phyloP scores from a whole-genome alignment of 2,797 vertebrate species.

The Sebastes cheni region DNA sequence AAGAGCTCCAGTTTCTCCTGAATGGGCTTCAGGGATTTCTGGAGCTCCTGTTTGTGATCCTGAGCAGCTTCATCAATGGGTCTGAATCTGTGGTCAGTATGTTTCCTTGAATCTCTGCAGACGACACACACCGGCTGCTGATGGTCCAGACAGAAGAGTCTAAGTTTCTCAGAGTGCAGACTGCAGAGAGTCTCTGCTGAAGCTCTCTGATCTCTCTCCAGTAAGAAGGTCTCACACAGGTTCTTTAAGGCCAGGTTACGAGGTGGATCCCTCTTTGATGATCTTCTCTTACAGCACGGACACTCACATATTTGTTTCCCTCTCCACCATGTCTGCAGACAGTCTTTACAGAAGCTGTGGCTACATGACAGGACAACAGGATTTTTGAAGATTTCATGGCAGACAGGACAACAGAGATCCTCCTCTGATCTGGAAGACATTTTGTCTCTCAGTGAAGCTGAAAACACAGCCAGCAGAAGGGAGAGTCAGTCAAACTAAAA shows the following conservation, averaged over 20 bases:
- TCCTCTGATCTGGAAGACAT: constrained; percentile 32
- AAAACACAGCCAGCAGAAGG: not conserved
- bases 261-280: constrained; percentile 14
- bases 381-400: constrained; percentile 36
- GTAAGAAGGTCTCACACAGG: constrained; percentile 44
- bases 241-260: constrained; percentile 52
- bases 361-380: constrained; percentile 53
- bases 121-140: constrained; percentile 49
- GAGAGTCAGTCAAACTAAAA: not conserved
- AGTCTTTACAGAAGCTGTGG: constrained; percentile 66
- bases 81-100: constrained; percentile 51
- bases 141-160: constrained; percentile 59
- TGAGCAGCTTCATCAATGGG: constrained; percentile 53
- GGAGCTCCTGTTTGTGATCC: constrained; percentile 28
- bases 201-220: not conserved
- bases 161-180: constrained; percentile 53
- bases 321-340: constrained; percentile 49
- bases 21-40: constrained; percentile 31
- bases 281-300: constrained; percentile 41
- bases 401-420: constrained; percentile 43
- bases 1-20: constrained; percentile 33
- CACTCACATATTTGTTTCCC: not conserved
- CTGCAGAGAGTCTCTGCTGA: constrained; percentile 21
- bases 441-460: not conserved
- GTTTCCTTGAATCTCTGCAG: constrained; percentile 36